Percentiles rank a stretch among this genome's conserved stretches.
Conservation (phyloP, 2,797 vertebrate species). For the Anisognathus igniventris region DNA sequence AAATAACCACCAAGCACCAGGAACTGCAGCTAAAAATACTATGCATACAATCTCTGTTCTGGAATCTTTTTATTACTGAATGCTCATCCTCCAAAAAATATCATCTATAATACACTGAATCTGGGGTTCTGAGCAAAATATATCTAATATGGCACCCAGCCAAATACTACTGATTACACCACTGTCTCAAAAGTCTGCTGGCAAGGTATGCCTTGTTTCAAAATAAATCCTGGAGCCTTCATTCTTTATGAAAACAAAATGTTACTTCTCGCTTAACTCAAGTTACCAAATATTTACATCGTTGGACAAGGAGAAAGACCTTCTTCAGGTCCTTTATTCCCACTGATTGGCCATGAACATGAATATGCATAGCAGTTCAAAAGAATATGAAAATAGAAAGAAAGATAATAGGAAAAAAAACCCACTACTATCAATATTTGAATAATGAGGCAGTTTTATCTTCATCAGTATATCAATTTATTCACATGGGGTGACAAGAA, state of each 20-base stretch:
- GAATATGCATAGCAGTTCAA: background rate
- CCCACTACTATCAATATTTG: background rate
- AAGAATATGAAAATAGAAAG: background rate
- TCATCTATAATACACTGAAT: background rate
- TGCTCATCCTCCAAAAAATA: background rate
- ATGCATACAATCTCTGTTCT: background rate
- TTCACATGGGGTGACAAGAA: constrained; percentile 31
- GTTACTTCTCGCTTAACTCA: background rate
- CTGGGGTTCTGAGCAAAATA: background rate
- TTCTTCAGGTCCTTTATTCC: background rate
- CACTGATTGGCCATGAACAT: background rate
- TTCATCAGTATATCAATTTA: constrained; percentile 45
- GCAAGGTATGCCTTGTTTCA: background rate
- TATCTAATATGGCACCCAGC: background rate
- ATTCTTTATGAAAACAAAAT: background rate
- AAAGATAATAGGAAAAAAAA: background rate
- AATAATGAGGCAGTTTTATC: constrained; percentile 42
- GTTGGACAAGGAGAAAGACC: background rate
- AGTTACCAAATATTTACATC: background rate
- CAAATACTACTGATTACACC: background rate
- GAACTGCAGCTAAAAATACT: background rate
- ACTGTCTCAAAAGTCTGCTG: background rate
- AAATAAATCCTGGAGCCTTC: background rate
- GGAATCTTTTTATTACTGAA: background rate
- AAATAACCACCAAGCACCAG: background rate